phyloP scores from a whole-genome alignment of 2,888 invertebrate species.

The Dryococelus australis region DNA sequence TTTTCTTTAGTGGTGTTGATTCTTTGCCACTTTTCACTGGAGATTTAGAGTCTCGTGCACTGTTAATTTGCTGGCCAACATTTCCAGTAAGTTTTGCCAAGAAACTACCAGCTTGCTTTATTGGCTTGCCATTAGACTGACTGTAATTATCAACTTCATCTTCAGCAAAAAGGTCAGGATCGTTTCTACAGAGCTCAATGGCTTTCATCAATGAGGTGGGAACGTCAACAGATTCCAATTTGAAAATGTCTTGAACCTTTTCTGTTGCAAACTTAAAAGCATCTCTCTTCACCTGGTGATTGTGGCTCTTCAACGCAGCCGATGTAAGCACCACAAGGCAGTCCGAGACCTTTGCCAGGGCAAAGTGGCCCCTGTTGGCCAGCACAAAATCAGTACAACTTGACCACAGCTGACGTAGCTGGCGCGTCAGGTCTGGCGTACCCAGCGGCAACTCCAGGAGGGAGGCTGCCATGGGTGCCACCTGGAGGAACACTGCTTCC shows the following conservation, averaged over 20 bases:
- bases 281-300: background rate
- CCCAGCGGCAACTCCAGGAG: background rate
- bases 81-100: background rate
- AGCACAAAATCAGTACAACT: background rate
- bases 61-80: background rate
- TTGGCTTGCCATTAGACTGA: background rate
- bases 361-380: background rate
- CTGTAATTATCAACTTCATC: background rate
- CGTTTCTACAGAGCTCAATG: background rate
- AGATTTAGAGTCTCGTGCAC: background rate
- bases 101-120: background rate
- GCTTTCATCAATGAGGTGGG: background rate
- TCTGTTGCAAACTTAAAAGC: background rate
- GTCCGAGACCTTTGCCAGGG: background rate
- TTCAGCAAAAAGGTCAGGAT: background rate
- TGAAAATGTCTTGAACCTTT: background rate
- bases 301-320: background rate
- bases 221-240: background rate
- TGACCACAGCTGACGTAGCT: background rate
- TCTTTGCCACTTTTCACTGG: background rate
- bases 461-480: background rate
- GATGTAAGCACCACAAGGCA: background rate
- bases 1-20: background rate
- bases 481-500: background rate
- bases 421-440: background rate